Evolutionary conservation across 2,113 vertebrate genomes (phyloP), one percentile per base, ranked within the genome.

Genomic region (Engystomops pustulosus): DNA sequence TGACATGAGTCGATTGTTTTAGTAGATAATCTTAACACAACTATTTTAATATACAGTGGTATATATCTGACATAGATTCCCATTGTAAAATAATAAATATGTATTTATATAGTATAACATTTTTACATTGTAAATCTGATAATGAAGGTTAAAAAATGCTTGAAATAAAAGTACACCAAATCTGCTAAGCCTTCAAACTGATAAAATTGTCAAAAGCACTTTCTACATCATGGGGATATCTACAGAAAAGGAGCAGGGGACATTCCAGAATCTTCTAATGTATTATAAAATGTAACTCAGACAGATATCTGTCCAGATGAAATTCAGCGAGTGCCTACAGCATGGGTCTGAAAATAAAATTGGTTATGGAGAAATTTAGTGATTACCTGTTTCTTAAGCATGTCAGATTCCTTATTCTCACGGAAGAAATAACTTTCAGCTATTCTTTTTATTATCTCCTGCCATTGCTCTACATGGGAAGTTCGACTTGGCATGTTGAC

Each of bases 361-460:
- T 60, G 14, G 49, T 18, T 60, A 32, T 34, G 38, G 76, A 85
- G 87, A 85, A 14, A 1, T 85, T 87, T 92, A 90, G 91, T 90
- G 87, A 91, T 88, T 87, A 88, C 86, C 87, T 85, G 51, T 86
- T 86, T 14, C 88, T 88, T 84, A 86, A 58, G 87, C 80, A 58
- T 90, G 87, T 88, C 86, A 86, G 86, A 82, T 86, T 32, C 84
- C 86, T 74, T 86, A 6, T 86, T 80, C 76, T 90, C 87, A 85
- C 87, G 84, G 87, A 89, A 58, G 51, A 91, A 87, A 45, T 75
- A 74, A 87, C 88, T 91, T 90, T 91, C 88, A 87, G 41, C 86
- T 83, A 69, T 85, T 85, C 83, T 81, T 87, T 18, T 81, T 87
- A 86, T 88, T 88, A 91, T 75, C 81, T 83, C 18, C 47, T 86